These are phyloP conservation scores for Maconellicoccus hirsutus DNA, from an alignment of 1,140 invertebrate genomes.

Conservation along the genomic window DNA sequence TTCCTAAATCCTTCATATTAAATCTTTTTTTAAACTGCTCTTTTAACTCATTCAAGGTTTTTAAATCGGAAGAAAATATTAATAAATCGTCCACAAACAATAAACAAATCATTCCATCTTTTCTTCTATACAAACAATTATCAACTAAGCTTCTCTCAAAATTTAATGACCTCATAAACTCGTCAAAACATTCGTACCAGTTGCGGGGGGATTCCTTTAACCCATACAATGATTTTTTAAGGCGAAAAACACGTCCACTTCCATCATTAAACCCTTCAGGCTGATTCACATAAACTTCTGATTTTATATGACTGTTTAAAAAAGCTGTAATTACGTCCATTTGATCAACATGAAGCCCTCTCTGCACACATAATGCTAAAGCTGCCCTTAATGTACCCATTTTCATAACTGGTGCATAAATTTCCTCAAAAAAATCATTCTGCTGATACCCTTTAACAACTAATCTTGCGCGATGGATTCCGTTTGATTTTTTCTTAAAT, in stretches of 20 bases:
- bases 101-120: background rate
- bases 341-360: background rate
- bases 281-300: conserved; percentile 14
- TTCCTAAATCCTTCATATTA: conserved; percentile 18
- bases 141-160: background rate
- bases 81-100: conserved; percentile 14
- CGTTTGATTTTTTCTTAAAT: conserved; percentile 25
- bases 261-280: conserved; percentile 19
- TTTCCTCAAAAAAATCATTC: conserved; percentile 33
- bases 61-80: background rate
- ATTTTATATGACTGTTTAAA: conserved; percentile 19
- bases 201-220: conserved; percentile 1
- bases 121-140: background rate
- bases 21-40: background rate
- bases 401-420: conserved; percentile 33
- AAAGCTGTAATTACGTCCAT: conserved; percentile 16
- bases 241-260: background rate
- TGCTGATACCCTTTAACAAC: conserved; percentile 36
- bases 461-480: conserved; percentile 34
- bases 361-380: background rate
- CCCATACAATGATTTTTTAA: conserved; percentile 23
- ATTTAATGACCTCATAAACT: conserved; percentile 7
- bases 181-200: conserved; percentile 20
- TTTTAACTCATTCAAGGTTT: conserved; percentile 2
- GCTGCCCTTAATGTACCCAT: conserved; percentile 28